Conservation (phyloP, 1,140 invertebrate species). For the Bombus ignitus region DNA sequence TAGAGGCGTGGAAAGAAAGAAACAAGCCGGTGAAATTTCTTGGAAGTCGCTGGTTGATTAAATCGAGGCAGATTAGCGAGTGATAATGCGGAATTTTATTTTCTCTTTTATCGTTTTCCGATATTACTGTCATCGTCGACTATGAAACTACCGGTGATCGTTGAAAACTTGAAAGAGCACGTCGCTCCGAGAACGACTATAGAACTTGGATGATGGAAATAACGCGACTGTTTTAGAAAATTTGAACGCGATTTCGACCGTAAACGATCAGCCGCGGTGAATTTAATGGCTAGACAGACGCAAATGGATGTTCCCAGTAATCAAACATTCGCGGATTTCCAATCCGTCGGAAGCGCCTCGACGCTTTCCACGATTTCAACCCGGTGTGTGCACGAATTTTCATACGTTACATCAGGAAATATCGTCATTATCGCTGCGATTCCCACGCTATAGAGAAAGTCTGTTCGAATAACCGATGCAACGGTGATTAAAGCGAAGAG, state of each 20-base stretch:
- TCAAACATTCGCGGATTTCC: not conserved
- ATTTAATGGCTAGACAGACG: conserved; percentile 7
- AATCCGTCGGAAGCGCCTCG: not conserved
- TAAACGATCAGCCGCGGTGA: not conserved
- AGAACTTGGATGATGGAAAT: not conserved
- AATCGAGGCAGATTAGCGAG: not conserved
- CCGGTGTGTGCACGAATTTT: not conserved
- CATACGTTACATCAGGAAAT: not conserved
- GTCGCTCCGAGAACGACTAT: not conserved
- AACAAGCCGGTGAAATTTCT: not conserved
- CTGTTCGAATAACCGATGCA: not conserved
- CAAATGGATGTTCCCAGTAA: not conserved
- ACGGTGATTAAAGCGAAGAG: not conserved
- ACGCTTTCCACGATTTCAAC: not conserved
- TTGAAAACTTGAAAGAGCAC: not conserved
- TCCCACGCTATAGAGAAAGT: not conserved
- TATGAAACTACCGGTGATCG: not conserved
- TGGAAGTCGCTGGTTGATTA: not conserved
- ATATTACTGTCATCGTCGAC: not conserved
- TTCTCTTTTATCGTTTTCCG: not conserved
- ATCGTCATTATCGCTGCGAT: not conserved
- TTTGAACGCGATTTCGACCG: not conserved
- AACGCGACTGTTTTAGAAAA: conserved; percentile 15
- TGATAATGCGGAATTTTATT: not conserved
- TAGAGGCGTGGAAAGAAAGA: not conserved